A percentile compares a stretch with the other conserved stretches of the same genome.
phyloP scores from a whole-genome alignment of 2,797 vertebrate genomes.

The Lacerta viridis region DNA sequence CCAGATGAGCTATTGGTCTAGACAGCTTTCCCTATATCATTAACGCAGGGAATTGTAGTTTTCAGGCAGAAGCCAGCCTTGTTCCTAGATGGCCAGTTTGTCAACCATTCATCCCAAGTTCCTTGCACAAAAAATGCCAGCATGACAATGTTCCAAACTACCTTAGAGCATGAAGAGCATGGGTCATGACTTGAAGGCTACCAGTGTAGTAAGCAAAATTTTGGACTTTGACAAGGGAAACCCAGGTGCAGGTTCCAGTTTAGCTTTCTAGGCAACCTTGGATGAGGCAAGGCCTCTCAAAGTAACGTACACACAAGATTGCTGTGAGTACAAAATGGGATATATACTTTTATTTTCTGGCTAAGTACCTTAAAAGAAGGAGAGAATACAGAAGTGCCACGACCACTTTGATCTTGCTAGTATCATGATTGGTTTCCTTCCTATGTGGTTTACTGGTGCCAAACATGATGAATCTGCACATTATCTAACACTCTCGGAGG shows the following conservation, averaged over 20 bases:
- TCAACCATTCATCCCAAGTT: no score
- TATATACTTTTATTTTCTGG: neutral
- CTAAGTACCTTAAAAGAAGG: neutral
- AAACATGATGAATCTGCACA: neutral
- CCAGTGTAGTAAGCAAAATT: neutral
- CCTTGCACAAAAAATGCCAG: no score
- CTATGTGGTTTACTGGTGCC: neutral
- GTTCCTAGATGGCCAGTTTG: no score
- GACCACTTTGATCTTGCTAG: neutral
- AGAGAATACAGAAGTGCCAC: neutral
- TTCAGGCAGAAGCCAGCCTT: no score
- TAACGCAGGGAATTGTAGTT: neutral
- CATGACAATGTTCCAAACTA: neutral
- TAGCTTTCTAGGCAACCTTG: neutral
- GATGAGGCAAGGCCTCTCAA: neutral
- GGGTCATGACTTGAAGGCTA: neutral
- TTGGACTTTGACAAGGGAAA: neutral
- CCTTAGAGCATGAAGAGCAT: neutral
- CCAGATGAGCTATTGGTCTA: no score
- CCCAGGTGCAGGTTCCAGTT: neutral
- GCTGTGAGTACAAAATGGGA: neutral
- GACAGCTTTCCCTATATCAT: no score
- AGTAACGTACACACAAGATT: neutral
- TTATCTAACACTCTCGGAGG: neutral
- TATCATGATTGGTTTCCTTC: no score